Evolutionary conservation across 2,797 vertebrate species (phyloP).

Genomic region (Rallus crepitans): DNA sequence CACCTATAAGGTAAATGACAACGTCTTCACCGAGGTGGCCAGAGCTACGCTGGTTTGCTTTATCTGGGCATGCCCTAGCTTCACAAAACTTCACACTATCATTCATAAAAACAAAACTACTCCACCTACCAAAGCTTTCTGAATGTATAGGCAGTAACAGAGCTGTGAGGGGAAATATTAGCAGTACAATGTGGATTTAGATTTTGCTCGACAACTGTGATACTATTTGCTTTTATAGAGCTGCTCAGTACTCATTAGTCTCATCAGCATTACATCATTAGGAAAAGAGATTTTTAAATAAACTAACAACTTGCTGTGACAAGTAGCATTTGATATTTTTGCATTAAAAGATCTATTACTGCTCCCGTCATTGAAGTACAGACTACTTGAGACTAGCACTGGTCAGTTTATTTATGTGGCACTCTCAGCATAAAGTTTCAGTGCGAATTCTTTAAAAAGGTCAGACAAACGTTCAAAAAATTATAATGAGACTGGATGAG

Average conservation of each 20-base stretch:
- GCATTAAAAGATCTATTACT: neutral
- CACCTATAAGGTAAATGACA: neutral
- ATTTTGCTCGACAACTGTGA: neutral
- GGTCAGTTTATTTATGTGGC: slow-evolving; percentile 3
- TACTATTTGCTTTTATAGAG: neutral
- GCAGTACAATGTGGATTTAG: neutral
- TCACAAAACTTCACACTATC: neutral
- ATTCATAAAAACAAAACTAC: neutral
- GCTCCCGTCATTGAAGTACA: neutral
- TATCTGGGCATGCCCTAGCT: neutral
- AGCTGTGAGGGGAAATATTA: neutral
- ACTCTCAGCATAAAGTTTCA: neutral
- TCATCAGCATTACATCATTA: neutral
- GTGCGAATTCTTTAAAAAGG: slow-evolving; percentile 31
- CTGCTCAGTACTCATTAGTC: neutral
- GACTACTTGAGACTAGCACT: neutral
- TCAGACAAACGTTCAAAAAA: slow-evolving; percentile 37
- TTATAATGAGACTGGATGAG: slow-evolving; percentile 42
- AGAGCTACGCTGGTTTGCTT: neutral
- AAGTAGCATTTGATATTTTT: neutral
- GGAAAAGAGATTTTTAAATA: neutral
- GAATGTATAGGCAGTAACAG: neutral
- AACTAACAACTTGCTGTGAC: neutral
- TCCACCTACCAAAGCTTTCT: neutral
- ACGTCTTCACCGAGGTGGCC: neutral